Conservation (phyloP, 2,113 vertebrate species). For the Hipposideros armiger region DNA sequence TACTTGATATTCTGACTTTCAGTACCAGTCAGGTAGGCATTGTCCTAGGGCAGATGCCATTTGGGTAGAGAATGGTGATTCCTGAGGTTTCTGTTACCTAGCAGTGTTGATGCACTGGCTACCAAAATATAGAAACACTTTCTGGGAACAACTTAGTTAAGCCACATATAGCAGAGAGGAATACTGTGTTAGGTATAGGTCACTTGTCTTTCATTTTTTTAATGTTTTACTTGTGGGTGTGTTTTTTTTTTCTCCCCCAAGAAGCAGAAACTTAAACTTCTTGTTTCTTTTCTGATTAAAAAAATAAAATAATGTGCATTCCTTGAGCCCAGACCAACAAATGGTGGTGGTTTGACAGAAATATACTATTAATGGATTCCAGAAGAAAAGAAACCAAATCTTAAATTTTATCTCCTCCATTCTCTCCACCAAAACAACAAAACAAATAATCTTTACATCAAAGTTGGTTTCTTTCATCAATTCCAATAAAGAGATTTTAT, state of each 20-base stretch:
- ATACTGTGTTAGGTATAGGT: neutral
- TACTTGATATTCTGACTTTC: neutral
- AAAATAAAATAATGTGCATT: slow-evolving; percentile 27
- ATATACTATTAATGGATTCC: neutral
- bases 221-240: neutral
- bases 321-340: neutral
- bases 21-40: neutral
- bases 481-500: neutral
- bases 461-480: slow-evolving; percentile 26
- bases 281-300: slow-evolving; percentile 8
- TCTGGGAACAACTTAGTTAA: neutral
- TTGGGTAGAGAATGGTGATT: neutral
- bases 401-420: neutral
- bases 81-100: neutral
- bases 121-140: neutral
- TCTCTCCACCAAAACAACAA: neutral
- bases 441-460: neutral
- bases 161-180: neutral
- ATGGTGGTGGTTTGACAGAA: neutral
- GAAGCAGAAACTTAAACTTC: slow-evolving; percentile 20
- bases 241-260: neutral
- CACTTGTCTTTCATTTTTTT: slow-evolving; percentile 1
- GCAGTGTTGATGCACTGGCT: neutral
- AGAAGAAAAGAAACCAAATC: slow-evolving; percentile 49
- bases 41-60: neutral